Base-by-base conservation (phyloP, 1,140 invertebrate genomes). In the Scaptomyza hsui region DNA sequence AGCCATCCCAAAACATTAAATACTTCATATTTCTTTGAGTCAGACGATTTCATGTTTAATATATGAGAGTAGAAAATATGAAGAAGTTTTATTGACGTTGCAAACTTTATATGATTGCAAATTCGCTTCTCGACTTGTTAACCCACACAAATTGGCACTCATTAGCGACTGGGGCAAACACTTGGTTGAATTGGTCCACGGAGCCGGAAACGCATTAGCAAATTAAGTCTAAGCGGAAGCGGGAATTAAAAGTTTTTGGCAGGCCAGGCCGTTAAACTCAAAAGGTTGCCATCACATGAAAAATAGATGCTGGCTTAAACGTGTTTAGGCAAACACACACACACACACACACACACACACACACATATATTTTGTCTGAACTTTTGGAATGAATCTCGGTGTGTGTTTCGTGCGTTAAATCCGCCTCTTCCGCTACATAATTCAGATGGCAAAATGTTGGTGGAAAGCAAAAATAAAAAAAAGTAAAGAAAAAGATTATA, bases 371-470 rank as follows among this genome's bases (percentile, higher is more conserved):
- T 7, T 29, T 9, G 7, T n/a, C 7, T 29, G 6, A 29, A 29
- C 26, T 29, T 29, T 29, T 1, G 2, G 26, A 64, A 86, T 77
- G 81, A 80, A 86, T 80, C 77, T 77, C 45, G 41, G 72, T 59
- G 59, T 62, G 71, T 65, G 63, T 70, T 65, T 67, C 72, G 69
- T 74, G 81, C 62, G 78, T 78, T 72, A 88, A 72, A 88, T 71
- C 67, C 82, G 49, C 55, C 48, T 72, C 82, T 88, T 86, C 82
- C 82, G 78, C 82, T 70, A 89, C 78, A 88, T 82, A 89, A 89
- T 88, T 78, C 78, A 88, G 61, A 56, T 68, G 59, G 74, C 75
- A 82, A 85, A 85, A 88, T 68, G 65, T 69, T 68, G 32, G 55
- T 29, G 48, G 26, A 9, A n/a, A n/a, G n/a, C n/a, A n/a, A n/a